Evolutionary conservation across 2,888 invertebrate species (phyloP), one percentile per base, ranked within the genome.

Genomic region (Eupithecia inturbata): DNA sequence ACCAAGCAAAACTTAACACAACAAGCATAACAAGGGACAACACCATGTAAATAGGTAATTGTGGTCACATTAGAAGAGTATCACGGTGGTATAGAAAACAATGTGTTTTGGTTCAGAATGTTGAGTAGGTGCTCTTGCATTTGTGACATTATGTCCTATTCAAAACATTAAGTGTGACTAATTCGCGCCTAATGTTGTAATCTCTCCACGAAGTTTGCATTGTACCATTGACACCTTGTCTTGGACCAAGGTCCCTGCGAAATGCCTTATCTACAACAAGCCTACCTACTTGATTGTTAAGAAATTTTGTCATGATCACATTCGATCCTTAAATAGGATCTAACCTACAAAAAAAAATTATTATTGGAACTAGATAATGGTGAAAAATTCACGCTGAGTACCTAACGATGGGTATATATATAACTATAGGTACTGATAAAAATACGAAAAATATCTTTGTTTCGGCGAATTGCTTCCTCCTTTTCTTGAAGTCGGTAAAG

Each of bases 1-100:
- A 73, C 68, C 74, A 74, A 62, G 19, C 31, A 19, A 62, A 28
- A 1, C 60, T 9, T 60, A 26, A 63, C 64, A 36, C 36, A 33
- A 64, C 7, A 64, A 33, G 67, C 74, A 73, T 76, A 76, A 76
- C 64, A 41, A 53, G 45, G 9, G 63, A 75, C 78, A 76, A 75
- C 57, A 41, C 41, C 74, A 73, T 70, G 74, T 63, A 69, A 69
- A 60, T 68, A 66, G 28, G 71, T 72, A 71, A 76, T 74, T 74
- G 72, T 75, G 66, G 73, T 57, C 71, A 45, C 62, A 41, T 73
- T 76, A 73, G 22, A n/a, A 45, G 66, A 75, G 70, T 72, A 72
- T 72, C 72, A 64, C 39, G 70, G 68, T 70, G 12, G 36, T 39
- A 49, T 22, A 26, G 53, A 53, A 60, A 36, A 75, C 73, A 73